Evolutionary conservation across 2,113 vertebrate species (phyloP), one percentile per base, ranked within the genome.

Genomic region (Peromyscus leucopus): DNA sequence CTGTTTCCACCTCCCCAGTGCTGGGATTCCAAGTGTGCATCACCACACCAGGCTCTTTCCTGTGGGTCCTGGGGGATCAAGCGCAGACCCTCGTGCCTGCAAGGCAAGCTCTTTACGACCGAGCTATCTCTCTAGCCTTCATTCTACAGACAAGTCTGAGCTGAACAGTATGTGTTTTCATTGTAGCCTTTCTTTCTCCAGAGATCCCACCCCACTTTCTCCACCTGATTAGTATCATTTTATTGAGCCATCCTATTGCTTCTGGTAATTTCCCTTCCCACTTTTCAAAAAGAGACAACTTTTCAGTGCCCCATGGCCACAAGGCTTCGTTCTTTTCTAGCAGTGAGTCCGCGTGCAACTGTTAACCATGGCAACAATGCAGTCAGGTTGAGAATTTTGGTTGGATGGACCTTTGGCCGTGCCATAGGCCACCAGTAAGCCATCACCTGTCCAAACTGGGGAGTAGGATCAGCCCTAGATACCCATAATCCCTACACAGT

Each of bases 261-360:
- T 86, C 85, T 93, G 28, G 59, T 33, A 67, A 85, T 90, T 92
- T 71, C 61, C 89, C 51, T 95, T 85, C 19, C 28, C 39, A 46
- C 17, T 78, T 39, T 48, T 48, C 67, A 90, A 79, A 59, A 61
- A 55, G 84, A 96, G 89, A 88, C 39, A 93, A 71, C 48, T 89
- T 48, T n/a, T 91, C 51, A 86, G 87, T 57, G 67, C 31, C 24
- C 15, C 48, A 7, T 86, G 63, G 55, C 39, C 31, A 92, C 13
- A 59, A 57, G 71, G 71, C 61, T 51, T 48, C 46, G 36, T 17
- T 84, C 19, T 87, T 91, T 76, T 94, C 88, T 72, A 83, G 74
- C 13, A 92, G 74, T 65, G 67, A 82, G 24, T 89, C 48, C 5
- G 94, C 72, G 46, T 46, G 11, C 63, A 92, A 74, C 21, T 15